Evolutionary conservation across 2,113 vertebrate genomes (phyloP), one percentile per base, ranked within the genome.

Genomic region (Centropristis striata): DNA sequence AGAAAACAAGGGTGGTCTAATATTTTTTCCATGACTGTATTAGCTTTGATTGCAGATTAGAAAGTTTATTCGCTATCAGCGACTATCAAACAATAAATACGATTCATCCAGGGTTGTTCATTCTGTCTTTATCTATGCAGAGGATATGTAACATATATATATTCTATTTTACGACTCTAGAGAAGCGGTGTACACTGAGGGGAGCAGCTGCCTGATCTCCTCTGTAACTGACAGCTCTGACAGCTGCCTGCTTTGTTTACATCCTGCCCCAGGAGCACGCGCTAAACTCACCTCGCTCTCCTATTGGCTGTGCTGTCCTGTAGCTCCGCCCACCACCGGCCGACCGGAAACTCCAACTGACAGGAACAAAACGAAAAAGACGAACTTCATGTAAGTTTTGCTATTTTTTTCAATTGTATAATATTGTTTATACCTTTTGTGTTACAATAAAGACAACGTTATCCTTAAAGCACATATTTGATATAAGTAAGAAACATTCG

Each of bases 161-260:
- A 36, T n/a, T 21, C 20, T 11, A 25, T 32, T 44, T 46, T 15
- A 12, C 25, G 3, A 16, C 23, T 32, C 16, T 36, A 58, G 12
- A 32, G 49, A 65, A 21, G 44, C 44, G 9, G 27, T 49, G 7
- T 18, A 15, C 11, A n/a, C 27, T 12, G 36, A 41, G 21, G 20
- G 5, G 28, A 18, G 16, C 50, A 1, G 6, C 50, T 49, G 28
- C n/a, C n/a, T 39, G n/a, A 0, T 39, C 0, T 7, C 28, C 23
- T 20, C 39, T 8, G 9, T 0, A 49, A 20, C 44, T 61, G 14
- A 54, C 49, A 39, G 47, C 72, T 57, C 32, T 68, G 42, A 59
- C 71, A 67, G 67, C 63, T 42, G 14, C 10, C 46, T 41, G 47
- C 54, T 84, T 84, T 89, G 81, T 90, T 90, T 90, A 90, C 84